Base-by-base conservation (phyloP, 2,888 invertebrate genomes). In the Perizoma flavofasciatum region DNA sequence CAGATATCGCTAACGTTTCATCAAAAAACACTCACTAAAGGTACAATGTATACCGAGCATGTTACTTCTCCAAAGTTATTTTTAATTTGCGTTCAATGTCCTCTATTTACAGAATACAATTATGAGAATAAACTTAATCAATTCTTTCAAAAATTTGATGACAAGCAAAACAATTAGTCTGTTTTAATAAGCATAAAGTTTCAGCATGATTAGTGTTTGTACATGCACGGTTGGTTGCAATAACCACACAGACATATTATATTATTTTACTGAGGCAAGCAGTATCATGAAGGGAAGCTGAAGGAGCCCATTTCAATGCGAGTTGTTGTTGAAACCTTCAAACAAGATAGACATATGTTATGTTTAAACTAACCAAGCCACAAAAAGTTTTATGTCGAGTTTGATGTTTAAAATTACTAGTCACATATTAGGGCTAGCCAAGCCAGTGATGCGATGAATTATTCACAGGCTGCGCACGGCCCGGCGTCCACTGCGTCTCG, bases 1-100 rank as follows among this genome's bases (percentile, higher is more conserved):
- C 87, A 81, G 78, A 82, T 79, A 82, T 83, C 82, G 78, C 81
- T 79, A 81, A 81, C 81, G 81, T 82, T 82, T 79, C 73, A 74
- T 78, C 81, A 81, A 81, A 72, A 76, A 77, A 75, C 72, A 61
- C 68, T 70, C 9, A 37, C 37, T 37, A 37, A 7, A 37, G 37
- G 37, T 37, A 37, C 37, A 63, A 73, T 75, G 75, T 72, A 72
- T 74, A 65, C 52, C 61, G 67, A 65, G 63, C 69, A 67, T 66
- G 48, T 46, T 62, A 65, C 50, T 41, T 46, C 56, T 54, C 47
- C 50, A 56, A 59, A 59, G 63, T 59, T 64, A 65, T 66, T 70
- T 71, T 65, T 72, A 65, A 69, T 55, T 34, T 64, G 46, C 68
- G 70, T 72, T 72, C 72, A 72, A 71, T 70, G 70, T 66, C 68